Conservation (phyloP, 2,113 vertebrate genomes). For the Carlito syrichta region DNA sequence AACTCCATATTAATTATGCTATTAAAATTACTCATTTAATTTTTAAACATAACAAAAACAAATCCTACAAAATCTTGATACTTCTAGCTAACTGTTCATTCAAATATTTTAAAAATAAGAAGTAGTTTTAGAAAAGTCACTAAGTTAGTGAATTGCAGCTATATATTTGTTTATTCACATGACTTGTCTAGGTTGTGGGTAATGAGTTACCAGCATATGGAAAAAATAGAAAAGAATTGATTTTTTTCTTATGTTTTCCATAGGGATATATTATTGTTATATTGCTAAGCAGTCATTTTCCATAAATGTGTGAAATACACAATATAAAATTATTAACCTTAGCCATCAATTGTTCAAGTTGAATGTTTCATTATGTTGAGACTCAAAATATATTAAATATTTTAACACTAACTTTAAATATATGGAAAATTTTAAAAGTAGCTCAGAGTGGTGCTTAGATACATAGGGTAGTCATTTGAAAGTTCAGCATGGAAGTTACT, state of each 20-base stretch:
- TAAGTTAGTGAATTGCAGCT: neutral
- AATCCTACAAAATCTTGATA: neutral
- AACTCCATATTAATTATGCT: neutral
- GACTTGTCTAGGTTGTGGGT: neutral
- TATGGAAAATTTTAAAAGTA: neutral
- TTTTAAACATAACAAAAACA: neutral
- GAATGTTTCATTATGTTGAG: neutral
- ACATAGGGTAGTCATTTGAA: constrained; percentile 26
- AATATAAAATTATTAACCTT: neutral
- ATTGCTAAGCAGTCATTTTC: neutral
- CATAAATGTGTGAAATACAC: neutral
- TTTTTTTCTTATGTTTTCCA: neutral
- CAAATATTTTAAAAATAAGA: neutral
- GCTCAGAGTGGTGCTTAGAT: neutral
- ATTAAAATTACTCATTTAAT: neutral
- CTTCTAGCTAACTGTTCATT: neutral
- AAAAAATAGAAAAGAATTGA: neutral
- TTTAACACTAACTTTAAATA: neutral
- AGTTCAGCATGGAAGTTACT: constrained; percentile 51
- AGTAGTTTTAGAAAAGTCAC: neutral
- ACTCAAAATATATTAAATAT: neutral
- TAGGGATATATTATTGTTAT: neutral
- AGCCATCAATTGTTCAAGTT: neutral
- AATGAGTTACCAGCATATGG: neutral
- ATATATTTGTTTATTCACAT: neutral